Evolutionary conservation across 1,140 invertebrate species (phyloP), one percentile per base, ranked within the genome.

Genomic region (Potamilus streckersoni): DNA sequence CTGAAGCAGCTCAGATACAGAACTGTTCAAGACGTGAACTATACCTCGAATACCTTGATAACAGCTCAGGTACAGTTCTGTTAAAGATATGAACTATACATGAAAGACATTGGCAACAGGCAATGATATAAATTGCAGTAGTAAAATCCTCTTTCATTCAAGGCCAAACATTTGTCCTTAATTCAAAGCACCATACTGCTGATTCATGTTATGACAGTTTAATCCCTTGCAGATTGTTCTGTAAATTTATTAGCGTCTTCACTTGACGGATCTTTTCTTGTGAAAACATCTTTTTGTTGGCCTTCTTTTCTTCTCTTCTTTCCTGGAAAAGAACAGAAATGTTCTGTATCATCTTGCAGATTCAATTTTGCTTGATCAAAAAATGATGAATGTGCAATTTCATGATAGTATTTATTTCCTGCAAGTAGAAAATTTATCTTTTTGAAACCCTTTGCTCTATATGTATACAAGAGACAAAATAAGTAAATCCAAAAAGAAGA

Each of bases 291-390:
- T 93, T 88, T 31, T 92, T 93, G 86, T 97, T 98, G 0, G 93
- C 92, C 87, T 98, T 98, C 88, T 94, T 95, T 86, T 98, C 96
- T 73, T 93, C 85, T 87, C 96, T 92, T 83, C 97, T 93, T 85
- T 96, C 95, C 92, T 93, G 79, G 74, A 91, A 90, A 63, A 60
- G 78, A 72, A 82, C 67, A 79, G 19, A 69, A 62, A 61, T 75
- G 69, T 55, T 57, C 27, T 38, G 57, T 57, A 73, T 11, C 58
- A 59, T 31, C 16, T 58, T 55, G 57, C 38, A 58, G 17, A 16
- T 56, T 17, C 13, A 58, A 64, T 13, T 38, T 59, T 57, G 23
- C 69, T 38, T 15, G 15, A 2, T 38, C 20, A 20, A 69, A 66
- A 71, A 31, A 27, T n/a, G 13, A 23, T 31, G 13, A 23, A 64